These are phyloP conservation scores for Lamellibrachia columna DNA, from an alignment of 2,888 invertebrate species.

Conservation along the genomic window DNA sequence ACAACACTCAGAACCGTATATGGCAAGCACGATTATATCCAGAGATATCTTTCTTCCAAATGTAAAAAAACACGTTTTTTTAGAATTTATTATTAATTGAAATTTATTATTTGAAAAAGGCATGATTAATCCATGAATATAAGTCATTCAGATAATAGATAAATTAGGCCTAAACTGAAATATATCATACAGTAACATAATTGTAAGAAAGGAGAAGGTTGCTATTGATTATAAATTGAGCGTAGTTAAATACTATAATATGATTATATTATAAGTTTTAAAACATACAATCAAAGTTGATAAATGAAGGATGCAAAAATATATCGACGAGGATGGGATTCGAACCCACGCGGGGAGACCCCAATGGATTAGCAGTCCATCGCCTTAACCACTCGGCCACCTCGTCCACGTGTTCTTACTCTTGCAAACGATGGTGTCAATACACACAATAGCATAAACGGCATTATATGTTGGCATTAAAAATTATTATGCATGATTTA, in stretches of 20 bases:
- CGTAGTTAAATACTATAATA: not conserved
- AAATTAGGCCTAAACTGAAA: no score
- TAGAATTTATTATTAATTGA: no score
- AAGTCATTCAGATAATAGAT: no score
- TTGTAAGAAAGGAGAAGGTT: not conserved
- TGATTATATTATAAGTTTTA: not conserved
- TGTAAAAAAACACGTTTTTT: no score
- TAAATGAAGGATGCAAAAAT: not conserved
- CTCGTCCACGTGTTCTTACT: not conserved
- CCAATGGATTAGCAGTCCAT: conserved; percentile 29
- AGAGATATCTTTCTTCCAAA: no score
- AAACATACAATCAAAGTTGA: not conserved
- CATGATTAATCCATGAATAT: no score
- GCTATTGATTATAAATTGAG: not conserved
- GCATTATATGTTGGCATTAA: not conserved
- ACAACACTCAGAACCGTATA: no score
- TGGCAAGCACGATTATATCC: no score
- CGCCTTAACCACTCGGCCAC: conserved; percentile 29
- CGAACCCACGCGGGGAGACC: conserved; percentile 27
- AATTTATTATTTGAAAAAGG: no score
- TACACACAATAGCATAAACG: not conserved
- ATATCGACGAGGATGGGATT: conserved; percentile 24
- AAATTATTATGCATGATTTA: not conserved
- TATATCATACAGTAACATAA: not conserved
- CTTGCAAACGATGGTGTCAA: not conserved